Evolutionary conservation across 2,888 invertebrate genomes (phyloP), one percentile per base, ranked within the genome.

Genomic region (Plagodis pulveraria): DNA sequence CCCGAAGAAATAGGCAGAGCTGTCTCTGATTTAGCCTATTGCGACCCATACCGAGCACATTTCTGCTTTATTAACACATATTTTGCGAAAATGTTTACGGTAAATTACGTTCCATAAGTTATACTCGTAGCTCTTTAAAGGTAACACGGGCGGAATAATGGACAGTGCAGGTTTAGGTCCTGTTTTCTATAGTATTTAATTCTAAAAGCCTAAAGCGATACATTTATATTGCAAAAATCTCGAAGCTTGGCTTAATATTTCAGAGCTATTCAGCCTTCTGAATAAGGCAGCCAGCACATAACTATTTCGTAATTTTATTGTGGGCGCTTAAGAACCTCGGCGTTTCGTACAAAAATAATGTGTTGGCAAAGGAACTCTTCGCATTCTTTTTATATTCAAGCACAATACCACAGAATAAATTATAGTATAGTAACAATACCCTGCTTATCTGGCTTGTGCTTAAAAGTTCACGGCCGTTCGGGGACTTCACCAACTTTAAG

Each of bases 401-500:
- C 52, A 58, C 53, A 10, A 40, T 10, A 10, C 40, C 40, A 10
- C 40, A 10, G 40, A 40, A 10, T 40, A 40, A 40, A 5, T 40
- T 10, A 40, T 10, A 40, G 40, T 40, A 10, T 5, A 40, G 10
- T 40, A 10, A 42, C 42, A 62, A 62, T 58, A 43, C 53, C 47
- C 32, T 36, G 33, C 42, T 52, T 52, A 58, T 58, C 57, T 50
- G 56, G 32, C 53, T 53, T 40, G 49, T 49, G 45, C 49, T 62
- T 36, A 33, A 49, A 63, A 65, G 69, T 69, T 69, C 69, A 69
- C 53, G 66, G 65, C 40, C 69, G 66, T 66, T 69, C 65, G 53
- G 65, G 58, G 69, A 65, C 60, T 56, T 48, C 35, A 60, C 49
- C 52, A 65, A 66, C 60, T 65, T 65, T 35, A 55, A 62, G 65